Percentiles rank a stretch among this genome's conserved stretches.
These are phyloP conservation scores for Euthynnus affinis DNA, from an alignment of 2,797 vertebrate species.

Conservation along the genomic window DNA sequence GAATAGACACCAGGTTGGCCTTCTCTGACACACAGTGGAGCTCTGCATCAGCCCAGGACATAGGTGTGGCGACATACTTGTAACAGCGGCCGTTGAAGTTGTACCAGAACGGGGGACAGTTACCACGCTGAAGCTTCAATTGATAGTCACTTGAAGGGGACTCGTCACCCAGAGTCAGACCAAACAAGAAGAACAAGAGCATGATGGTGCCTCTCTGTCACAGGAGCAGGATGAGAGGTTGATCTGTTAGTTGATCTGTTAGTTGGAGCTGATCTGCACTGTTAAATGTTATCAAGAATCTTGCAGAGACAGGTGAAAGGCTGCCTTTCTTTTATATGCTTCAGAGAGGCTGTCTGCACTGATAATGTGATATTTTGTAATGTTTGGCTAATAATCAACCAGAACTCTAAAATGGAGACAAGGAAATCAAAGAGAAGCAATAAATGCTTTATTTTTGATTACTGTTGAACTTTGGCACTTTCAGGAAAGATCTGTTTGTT, in stretches of 20 bases:
- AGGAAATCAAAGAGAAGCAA: too few species aligned
- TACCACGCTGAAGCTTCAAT: neutral
- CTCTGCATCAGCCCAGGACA: conserved; percentile 23
- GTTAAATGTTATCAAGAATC: neutral
- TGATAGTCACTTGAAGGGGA: neutral
- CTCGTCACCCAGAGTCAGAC: conserved; percentile 11
- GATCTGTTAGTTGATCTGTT: neutral
- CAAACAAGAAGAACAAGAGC: conserved; percentile 13
- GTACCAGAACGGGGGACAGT: conserved; percentile 35
- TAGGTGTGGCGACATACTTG: neutral
- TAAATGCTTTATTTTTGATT: too few species aligned
- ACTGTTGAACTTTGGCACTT: too few species aligned
- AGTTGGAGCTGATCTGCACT: neutral
- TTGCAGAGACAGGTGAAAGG: neutral
- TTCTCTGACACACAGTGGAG: conserved; percentile 24
- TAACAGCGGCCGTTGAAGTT: conserved; percentile 13
- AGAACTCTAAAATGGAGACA: too few species aligned
- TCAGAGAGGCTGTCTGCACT: neutral
- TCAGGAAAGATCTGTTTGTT: too few species aligned
- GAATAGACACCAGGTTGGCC: conserved; percentile 58
- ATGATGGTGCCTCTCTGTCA: conserved; percentile 1
- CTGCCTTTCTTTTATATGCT: neutral
- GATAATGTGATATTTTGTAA: neutral
- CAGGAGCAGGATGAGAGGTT: neutral
- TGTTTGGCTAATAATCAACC: too few species aligned